Conservation (phyloP, 2,888 invertebrate species). For the Nasonovia ribisnigri region DNA sequence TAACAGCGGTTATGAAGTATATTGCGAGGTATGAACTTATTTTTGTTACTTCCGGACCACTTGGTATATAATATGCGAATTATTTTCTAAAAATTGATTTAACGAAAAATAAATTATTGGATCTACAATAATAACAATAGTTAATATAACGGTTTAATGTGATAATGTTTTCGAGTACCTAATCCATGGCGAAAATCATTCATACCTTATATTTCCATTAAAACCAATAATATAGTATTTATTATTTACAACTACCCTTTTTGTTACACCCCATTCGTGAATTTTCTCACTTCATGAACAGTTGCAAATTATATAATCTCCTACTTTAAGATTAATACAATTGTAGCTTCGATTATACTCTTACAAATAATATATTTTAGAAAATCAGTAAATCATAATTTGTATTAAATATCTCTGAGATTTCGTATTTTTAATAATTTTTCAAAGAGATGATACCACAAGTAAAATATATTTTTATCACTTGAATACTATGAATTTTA, state of each 20-base stretch:
- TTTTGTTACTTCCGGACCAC: neutral
- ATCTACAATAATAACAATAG: neutral
- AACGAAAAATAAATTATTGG: neutral
- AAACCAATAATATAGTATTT: neutral
- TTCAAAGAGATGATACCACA: neutral
- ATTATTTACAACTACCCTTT: neutral
- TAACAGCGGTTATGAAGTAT: neutral
- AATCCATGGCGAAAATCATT: neutral
- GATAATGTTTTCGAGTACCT: neutral
- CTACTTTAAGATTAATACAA: neutral
- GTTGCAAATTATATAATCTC: neutral
- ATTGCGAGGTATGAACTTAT: neutral
- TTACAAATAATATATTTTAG: neutral
- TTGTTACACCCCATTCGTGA: neutral
- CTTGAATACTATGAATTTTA: neutral
- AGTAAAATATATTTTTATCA: neutral
- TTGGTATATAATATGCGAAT: neutral
- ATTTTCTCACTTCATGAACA: neutral
- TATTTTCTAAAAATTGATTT: neutral
- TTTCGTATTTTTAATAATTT: neutral
- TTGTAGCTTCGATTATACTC: neutral
- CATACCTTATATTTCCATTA: neutral
- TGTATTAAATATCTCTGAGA: neutral
- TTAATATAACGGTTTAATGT: no score
- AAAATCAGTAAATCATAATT: neutral